Evolutionary conservation across 1,140 invertebrate genomes (phyloP), one percentile per base, ranked within the genome.

Genomic region (Hydropsyche tenuis): DNA sequence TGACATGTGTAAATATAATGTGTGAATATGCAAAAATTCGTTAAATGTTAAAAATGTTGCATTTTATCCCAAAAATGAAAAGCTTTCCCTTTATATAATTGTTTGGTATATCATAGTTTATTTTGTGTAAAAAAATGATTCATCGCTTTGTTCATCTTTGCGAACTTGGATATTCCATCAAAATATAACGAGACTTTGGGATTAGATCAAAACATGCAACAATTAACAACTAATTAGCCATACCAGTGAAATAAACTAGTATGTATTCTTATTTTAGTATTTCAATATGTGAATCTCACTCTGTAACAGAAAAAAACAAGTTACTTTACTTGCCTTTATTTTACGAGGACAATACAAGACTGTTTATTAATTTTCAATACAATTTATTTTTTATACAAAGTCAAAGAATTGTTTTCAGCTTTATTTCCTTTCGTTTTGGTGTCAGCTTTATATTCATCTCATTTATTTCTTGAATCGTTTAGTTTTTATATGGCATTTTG

Each of bases 351-450:
- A 43, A 25, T 65, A 16, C 16, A 22, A 70, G 68, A 70, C 68
- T 70, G 68, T 70, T 70, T 56, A 56, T 16, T 22, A 43, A 20
- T 65, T 60, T 27, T 11, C 23, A 60, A 20, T 37, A 37, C 30
- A 37, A 37, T 37, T 37, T 37, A 37, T 37, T 37, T 37, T 37
- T 37, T 37, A 3, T 37, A 37, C 9, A 9, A 9, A 37, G 9
- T 37, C 3, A 4, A 9, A 37, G n/a, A 37, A 37, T 37, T 37
- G 9, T 37, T 37, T 37, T 37, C 30, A 37, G 9, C 9, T 37
- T 37, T 37, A 37, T 37, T 37, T 37, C 9, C 30, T 37, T 37
- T 4, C 30, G 30, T 37, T n/a, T n/a, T 37, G 30, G 9, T 37
- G 30, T 37, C 30, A 37, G 30, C 30, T 37, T 37, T 4, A 37